Conservation (phyloP, 2,888 invertebrate genomes). For the Phyllotreta cruciferae region DNA sequence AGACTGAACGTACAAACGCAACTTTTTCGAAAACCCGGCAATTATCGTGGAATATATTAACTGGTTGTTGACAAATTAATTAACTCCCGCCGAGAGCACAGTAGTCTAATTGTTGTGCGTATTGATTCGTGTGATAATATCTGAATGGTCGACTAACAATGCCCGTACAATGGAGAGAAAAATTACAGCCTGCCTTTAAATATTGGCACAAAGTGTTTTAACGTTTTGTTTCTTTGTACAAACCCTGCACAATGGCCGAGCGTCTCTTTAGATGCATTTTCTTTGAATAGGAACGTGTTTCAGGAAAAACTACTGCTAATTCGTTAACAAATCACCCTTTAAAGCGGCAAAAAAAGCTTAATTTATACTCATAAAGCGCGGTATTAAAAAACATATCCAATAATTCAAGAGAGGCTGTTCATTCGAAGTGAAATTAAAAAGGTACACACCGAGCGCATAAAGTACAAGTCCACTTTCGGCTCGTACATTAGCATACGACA, state of each 20-base stretch:
- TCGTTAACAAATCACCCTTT: no score
- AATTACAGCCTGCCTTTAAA: slow-evolving; percentile 18
- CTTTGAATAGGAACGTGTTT: not conserved
- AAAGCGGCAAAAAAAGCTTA: no score
- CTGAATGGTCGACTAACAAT: slow-evolving; percentile 17
- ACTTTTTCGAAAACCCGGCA: no score
- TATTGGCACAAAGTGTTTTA: slow-evolving; percentile 31
- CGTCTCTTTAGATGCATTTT: slow-evolving; percentile 10
- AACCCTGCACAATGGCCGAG: slow-evolving; percentile 25
- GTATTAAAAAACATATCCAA: slow-evolving; percentile 10
- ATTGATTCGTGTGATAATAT: slow-evolving; percentile 17
- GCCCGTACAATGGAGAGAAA: slow-evolving; percentile 19
- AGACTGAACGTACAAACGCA: no score
- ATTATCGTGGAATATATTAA: not conserved
- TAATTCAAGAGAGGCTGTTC: slow-evolving; percentile 25
- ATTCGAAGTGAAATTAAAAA: slow-evolving; percentile 33
- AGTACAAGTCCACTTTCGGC: slow-evolving; percentile 41
- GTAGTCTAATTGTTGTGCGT: slow-evolving; percentile 8
- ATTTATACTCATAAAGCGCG: not conserved
- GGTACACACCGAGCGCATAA: slow-evolving; percentile 30
- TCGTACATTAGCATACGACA: slow-evolving; percentile 57
- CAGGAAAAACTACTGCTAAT: not conserved
- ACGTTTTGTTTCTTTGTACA: slow-evolving; percentile 32
- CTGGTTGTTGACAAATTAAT: slow-evolving; percentile 7
- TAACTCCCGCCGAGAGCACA: slow-evolving; percentile 2